Base-by-base conservation (phyloP, 1,140 invertebrate species). In the Cotesia glomerata region DNA sequence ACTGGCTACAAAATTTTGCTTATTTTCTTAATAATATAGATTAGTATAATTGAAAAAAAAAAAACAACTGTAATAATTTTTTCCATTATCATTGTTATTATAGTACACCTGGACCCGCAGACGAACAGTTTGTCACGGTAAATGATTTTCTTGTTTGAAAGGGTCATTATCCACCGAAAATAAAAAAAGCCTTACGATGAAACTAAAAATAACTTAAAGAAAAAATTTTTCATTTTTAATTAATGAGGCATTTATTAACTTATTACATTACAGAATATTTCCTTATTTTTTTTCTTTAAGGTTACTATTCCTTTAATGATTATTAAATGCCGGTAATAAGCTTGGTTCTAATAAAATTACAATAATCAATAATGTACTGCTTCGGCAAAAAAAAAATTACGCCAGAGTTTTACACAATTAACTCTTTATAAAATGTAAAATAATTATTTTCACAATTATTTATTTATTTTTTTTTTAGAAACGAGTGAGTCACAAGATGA, bases 211-310 rank as follows among this genome's bases (percentile, higher is more conserved):
- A 18, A 58, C 13, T 13, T 26, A 2, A 26, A 18, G n/a, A 26
- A 63, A 35, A 66, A 65, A 59, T 71, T 32, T 32, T 65, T 65
- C 13, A 52, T 36, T 13, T 63, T 68, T 62, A 71, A 69, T 75
- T 34, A 71, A 71, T 63, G 76, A 81, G 75, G 81, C 72, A 79
- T 84, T 83, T 81, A 82, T 83, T 84, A 76, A 83, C 76, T 77
- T n/a, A 77, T 80, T 82, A 80, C 69, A 79, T 76, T 84, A 84
- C 75, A 82, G 76, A 79, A 81, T 72, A 74, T 76, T 74, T 62
- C 52, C 65, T 70, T 67, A 32, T 64, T 63, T 76, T 72, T 79
- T 76, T 75, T 73, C 59, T 73, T 72, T 77, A 45, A 45, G 39
- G 39, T 74, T 1, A 75, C 13, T 18, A 56, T 8, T 77, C 72